Evolutionary conservation across 2,797 vertebrate genomes (phyloP).

Genomic region (Phoebastria nigripes): DNA sequence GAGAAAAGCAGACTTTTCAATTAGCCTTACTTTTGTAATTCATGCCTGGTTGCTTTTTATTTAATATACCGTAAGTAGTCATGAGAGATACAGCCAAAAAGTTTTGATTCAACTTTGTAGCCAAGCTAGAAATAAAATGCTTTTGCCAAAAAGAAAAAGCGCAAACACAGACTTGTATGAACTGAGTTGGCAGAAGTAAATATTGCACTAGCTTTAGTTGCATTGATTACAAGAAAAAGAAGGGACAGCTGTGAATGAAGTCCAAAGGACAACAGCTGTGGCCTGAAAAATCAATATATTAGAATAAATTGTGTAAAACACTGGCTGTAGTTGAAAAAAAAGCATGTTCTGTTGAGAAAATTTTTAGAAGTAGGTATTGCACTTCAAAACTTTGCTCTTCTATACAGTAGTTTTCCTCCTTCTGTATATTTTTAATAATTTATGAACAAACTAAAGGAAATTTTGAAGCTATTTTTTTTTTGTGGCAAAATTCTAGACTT

Average conservation of each 20-base stretch:
- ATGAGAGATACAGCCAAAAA: not conserved
- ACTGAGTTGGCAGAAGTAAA: not conserved
- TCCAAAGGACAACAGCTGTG: not conserved
- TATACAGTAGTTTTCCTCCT: not conserved
- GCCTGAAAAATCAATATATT: conserved; percentile 12
- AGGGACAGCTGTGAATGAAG: not conserved
- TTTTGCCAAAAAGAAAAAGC: not conserved
- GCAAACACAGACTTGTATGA: not conserved
- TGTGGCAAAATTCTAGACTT: not conserved
- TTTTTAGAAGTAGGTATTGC: not conserved
- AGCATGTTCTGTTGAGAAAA: not conserved
- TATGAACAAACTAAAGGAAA: not conserved
- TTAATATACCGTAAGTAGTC: not conserved
- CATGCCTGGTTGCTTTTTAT: not conserved
- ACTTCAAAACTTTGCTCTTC: not conserved
- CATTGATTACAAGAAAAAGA: not conserved
- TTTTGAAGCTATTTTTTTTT: not conserved
- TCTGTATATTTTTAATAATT: not conserved
- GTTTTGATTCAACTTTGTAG: not conserved
- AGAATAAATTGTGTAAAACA: not conserved
- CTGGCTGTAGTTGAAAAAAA: not conserved
- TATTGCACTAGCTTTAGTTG: not conserved
- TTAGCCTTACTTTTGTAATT: not conserved
- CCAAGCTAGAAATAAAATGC: not conserved
- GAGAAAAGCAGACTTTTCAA: not conserved